A percentile compares a stretch with the other conserved stretches of the same genome.
These are phyloP conservation scores for Phytoseiulus persimilis DNA, from an alignment of 2,888 invertebrate species.

Conservation along the genomic window DNA sequence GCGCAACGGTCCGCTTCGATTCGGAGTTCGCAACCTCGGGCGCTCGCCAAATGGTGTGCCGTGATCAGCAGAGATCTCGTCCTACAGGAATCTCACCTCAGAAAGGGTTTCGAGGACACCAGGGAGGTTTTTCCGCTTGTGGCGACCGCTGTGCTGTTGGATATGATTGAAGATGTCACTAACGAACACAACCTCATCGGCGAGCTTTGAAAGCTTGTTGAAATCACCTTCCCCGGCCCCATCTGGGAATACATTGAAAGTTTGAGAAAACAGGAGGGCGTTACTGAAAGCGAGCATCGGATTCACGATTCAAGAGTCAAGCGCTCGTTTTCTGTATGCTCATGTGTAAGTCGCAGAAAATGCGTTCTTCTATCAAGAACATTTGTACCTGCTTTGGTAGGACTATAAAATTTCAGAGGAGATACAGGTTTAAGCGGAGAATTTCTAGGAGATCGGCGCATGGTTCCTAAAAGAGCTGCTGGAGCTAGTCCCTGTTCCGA, in stretches of 20 bases:
- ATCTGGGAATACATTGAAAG: too few species aligned
- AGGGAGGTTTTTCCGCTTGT: conserved; percentile 8
- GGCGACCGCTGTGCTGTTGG: conserved; percentile 14
- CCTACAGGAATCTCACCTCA: background rate
- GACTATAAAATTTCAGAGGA: conserved; percentile 34
- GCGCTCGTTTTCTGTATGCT: background rate
- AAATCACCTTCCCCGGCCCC: background rate
- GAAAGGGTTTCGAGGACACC: background rate
- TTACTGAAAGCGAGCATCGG: background rate
- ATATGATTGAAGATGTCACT: conserved; percentile 6
- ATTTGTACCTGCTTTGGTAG: conserved; percentile 21
- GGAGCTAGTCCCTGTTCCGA: background rate
- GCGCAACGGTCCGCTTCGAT: conserved; percentile 49
- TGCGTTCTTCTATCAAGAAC: background rate
- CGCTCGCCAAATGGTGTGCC: background rate
- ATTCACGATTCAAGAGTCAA: background rate
- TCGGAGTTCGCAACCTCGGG: background rate
- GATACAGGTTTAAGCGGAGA: conserved; percentile 32
- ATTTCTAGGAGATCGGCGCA: background rate
- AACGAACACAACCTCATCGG: background rate
- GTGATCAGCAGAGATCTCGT: background rate
- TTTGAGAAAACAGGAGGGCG: background rate
- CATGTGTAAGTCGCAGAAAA: background rate
- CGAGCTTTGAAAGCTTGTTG: background rate
- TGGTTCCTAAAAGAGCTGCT: background rate